Evolutionary conservation across 23 tunicate species (phyloP), one percentile per base, ranked within the genome.

Genomic region (Diplosoma virens): DNA sequence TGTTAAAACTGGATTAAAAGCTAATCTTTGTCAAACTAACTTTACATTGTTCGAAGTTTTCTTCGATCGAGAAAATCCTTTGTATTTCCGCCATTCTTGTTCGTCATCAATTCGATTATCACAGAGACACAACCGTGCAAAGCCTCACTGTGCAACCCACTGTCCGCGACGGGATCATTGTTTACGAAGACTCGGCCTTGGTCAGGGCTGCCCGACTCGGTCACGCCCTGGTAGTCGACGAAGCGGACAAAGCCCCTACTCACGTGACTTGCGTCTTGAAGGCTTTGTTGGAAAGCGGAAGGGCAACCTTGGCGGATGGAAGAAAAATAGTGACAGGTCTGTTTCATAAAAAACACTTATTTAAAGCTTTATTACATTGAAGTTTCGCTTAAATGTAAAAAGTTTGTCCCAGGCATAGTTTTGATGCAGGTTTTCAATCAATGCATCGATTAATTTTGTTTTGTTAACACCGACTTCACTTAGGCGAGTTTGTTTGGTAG

Each of bases 221-320:
- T 26, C 94, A 93, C 63, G 98, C 94, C 0, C 84, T 93, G 9
- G 98, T 93, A 45, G 89, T 93, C 9, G 98, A 93, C 68, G 98
- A 93, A 37, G 98, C 98, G 0, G 98, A 93, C 71, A 93, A 93
- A 47, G 98, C 98, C 17, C 98, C 98, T 1, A 93, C 94, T 11
- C 94, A 93, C 70, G 98, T 93, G 1, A 93, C 98, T 7, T 86
- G 94, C 45, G 93, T 93, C 28, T 53, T 93, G 82, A 86, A 87
- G 67, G 82, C 93, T 56, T 56, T 93, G 31, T 78, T 93, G 0
- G 98, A 93, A 64, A 81, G 88, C 35, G 98, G 98, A 47, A 64
- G 94, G 41, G 94, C 89, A 0, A 86, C 89, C 16, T 48, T 93
- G 65, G 94, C 98, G 16, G 98, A 93, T 73, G 98, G 98, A 37